phyloP scores from a whole-genome alignment of 2,113 vertebrate species.

The Thinocorus orbignyianus region DNA sequence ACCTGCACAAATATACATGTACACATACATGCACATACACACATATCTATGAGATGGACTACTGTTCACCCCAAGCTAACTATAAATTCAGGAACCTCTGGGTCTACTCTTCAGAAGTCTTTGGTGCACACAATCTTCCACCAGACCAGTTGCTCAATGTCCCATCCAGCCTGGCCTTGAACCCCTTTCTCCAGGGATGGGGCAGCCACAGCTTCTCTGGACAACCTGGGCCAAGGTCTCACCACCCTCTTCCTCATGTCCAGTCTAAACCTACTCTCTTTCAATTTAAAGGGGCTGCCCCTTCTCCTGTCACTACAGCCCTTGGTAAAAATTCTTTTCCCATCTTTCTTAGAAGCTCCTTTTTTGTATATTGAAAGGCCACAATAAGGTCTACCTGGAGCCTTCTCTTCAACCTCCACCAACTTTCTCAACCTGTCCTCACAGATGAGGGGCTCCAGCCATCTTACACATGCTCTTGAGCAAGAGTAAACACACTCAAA shows the following conservation, averaged over 20 bases:
- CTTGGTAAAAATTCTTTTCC: not conserved
- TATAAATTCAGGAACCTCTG: not conserved
- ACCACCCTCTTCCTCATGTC: not conserved
- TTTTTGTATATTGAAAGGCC: not conserved
- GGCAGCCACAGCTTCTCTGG: not conserved
- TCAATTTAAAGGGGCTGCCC: not conserved
- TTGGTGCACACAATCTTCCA: not conserved
- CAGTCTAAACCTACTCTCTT: not conserved
- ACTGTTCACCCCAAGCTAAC: not conserved
- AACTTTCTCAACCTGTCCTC: not conserved
- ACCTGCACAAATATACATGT: not conserved
- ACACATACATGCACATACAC: not conserved
- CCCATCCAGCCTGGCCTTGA: not conserved
- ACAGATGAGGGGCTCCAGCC: not conserved
- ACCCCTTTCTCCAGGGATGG: not conserved
- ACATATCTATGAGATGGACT: not conserved
- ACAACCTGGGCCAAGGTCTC: fast-evolving
- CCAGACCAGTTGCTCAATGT: not conserved
- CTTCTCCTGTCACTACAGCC: not conserved
- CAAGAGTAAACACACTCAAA: too few relatives aligned
- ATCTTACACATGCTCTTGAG: too few relatives aligned
- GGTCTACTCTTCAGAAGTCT: not conserved
- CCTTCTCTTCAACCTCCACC: not conserved
- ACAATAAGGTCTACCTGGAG: not conserved
- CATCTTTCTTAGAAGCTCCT: not conserved